Base-by-base conservation (phyloP, 2,113 vertebrate genomes). In the Diphyllodes magnificus region DNA sequence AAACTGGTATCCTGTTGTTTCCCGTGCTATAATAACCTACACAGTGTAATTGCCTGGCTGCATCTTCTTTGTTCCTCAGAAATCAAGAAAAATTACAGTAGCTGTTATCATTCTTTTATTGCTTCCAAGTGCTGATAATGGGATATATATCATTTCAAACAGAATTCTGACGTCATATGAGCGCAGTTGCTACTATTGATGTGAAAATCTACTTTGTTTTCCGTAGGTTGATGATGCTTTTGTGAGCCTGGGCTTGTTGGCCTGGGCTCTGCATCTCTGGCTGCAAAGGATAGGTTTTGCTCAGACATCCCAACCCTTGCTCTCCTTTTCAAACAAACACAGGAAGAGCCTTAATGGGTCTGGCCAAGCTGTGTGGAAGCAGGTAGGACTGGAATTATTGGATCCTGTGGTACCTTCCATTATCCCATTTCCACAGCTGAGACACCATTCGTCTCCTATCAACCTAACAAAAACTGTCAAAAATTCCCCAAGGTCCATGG, bases 351-450 rank as follows among this genome's bases (percentile, higher is more conserved):
- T 56, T 31, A 2, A 0, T 22, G 24, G 15, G 10, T 61, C 25
- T 47, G 37, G 18, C 11, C 19, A 11, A 53, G 28, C 31, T 53
- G 5, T 44, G 17, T 22, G n/a, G 40, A 65, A 89, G 42, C 47
- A 73, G 50, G 39, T 31, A 54, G 31, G 40, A 56, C 27, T 37
- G 0, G 0, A 59, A 31, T 40, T 30, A 7, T 2, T 47, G 33
- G 8, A 8, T 53, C 19, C 68, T 31, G 25, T 23, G 2, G n/a
- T 9, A 24, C 17, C 53, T 80, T 50, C 45, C 63, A 15, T 68
- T 13, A 70, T 33, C 21, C 5, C 17, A 6, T 69, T 95, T 92
- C 37, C 21, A 31, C 27, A 25, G 39, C 23, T 44, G 10, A 76
- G 35, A 53, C 15, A 37, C 8, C 7, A 33, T 64, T 45, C 7